These are phyloP conservation scores for Deroptyus accipitrinus DNA, from an alignment of 2,113 vertebrate genomes.

Conservation along the genomic window DNA sequence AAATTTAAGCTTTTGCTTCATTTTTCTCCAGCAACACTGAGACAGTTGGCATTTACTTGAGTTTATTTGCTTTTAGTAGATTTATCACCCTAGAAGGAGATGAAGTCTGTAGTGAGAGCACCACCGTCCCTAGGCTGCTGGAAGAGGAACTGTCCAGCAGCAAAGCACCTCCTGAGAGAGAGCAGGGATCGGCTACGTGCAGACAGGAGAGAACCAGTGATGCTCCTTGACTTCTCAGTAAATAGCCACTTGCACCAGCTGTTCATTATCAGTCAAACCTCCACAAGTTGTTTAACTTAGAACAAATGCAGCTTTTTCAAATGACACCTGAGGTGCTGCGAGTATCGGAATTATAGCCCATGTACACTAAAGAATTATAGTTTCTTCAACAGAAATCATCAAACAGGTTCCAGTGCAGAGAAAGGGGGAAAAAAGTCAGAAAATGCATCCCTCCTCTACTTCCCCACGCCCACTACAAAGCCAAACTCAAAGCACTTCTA, in stretches of 20 bases:
- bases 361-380: not conserved
- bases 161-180: not conserved
- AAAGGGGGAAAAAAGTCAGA: not conserved
- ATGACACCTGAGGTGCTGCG: not conserved
- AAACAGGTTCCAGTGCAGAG: not conserved
- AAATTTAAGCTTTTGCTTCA: not conserved
- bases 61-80: not conserved
- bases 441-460: not conserved
- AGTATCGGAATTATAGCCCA: not conserved
- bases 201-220: accelerated
- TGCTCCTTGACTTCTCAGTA: not conserved
- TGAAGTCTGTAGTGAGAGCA: not conserved
- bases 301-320: not conserved
- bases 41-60: not conserved
- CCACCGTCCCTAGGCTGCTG: not conserved
- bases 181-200: accelerated
- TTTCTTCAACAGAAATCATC: not conserved
- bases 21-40: not conserved
- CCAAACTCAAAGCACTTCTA: not conserved
- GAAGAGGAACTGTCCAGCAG: not conserved
- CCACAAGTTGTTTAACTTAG: not conserved
- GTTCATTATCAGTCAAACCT: not conserved
- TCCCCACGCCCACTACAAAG: not conserved
- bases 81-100: not conserved
- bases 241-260: not conserved